These are phyloP conservation scores for Dendroctonus ponderosae DNA, from an alignment of 1,140 invertebrate species.

Conservation along the genomic window DNA sequence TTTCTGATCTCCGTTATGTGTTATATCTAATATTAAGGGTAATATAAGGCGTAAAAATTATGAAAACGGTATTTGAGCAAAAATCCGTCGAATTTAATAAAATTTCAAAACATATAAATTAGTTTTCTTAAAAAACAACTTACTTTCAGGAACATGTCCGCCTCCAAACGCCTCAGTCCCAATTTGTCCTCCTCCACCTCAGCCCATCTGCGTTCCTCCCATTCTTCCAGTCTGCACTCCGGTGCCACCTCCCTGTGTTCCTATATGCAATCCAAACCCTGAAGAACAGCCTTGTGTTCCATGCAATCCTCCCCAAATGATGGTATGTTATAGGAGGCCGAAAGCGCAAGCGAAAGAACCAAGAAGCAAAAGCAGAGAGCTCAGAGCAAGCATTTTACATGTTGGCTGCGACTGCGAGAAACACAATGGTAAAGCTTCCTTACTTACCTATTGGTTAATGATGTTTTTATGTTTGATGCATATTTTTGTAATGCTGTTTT, in stretches of 20 bases:
- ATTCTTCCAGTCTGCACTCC: constrained; percentile 45
- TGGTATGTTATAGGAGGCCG: constrained; percentile 46
- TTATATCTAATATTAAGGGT: no score
- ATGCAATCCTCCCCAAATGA: constrained; percentile 48
- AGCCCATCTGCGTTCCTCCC: constrained; percentile 38
- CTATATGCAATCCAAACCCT: constrained; percentile 40
- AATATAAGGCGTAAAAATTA: no score
- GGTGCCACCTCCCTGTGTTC: constrained; percentile 43
- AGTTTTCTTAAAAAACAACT: constrained; percentile 1
- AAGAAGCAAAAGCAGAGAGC: constrained; percentile 62
- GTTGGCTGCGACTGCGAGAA: constrained; percentile 71
- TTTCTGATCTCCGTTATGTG: no score
- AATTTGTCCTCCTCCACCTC: constrained; percentile 26
- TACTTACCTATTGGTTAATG: no score
- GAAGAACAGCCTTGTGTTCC: constrained; percentile 47
- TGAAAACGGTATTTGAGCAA: no score
- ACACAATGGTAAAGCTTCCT: constrained; percentile 59
- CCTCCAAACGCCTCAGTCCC: constrained; percentile 37
- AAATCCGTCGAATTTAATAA: no score
- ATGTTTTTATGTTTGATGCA: no score
- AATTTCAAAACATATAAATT: no score
- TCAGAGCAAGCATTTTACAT: constrained; percentile 64
- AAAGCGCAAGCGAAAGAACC: constrained; percentile 28
- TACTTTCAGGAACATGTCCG: constrained; percentile 35
- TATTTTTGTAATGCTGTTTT: no score